phyloP scores from a whole-genome alignment of 2,113 vertebrate genomes.

The Gavialis gangeticus region DNA sequence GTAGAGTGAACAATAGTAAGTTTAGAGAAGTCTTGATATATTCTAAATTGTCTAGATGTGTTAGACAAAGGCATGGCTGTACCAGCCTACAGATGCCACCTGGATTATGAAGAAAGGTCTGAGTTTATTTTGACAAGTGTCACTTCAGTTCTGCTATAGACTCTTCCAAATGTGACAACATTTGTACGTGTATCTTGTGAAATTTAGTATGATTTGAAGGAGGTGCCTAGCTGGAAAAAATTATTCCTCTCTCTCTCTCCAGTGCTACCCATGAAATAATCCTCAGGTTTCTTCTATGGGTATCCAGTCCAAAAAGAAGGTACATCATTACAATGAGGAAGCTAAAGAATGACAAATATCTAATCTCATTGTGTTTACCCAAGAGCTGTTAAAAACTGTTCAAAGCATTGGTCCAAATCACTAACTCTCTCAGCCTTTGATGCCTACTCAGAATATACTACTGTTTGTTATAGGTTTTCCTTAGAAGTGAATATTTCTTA shows the following conservation, averaged over 20 bases:
- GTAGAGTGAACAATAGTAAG: not conserved
- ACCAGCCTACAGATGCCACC: constrained; percentile 6
- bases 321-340: not conserved
- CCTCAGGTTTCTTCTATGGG: not conserved
- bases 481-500: not conserved
- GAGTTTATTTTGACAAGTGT: not conserved
- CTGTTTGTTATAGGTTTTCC: constrained; percentile 3
- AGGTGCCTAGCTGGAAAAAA: not conserved
- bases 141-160: not conserved
- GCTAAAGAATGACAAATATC: not conserved
- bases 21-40: not conserved
- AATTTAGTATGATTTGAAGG: not conserved
- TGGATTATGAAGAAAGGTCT: not conserved
- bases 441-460: not conserved
- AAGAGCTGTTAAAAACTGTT: not conserved
- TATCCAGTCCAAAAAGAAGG: not conserved
- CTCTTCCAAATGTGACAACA: not conserved
- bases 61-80: not conserved
- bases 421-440: constrained; percentile 35
- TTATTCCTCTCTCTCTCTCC: not conserved
- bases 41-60: not conserved
- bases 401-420: constrained; percentile 30
- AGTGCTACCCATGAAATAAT: not conserved
- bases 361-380: not conserved
- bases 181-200: not conserved